Evolutionary conservation across 2,797 vertebrate genomes (phyloP), one percentile per base, ranked within the genome.

Genomic region (Sus cebifrons): DNA sequence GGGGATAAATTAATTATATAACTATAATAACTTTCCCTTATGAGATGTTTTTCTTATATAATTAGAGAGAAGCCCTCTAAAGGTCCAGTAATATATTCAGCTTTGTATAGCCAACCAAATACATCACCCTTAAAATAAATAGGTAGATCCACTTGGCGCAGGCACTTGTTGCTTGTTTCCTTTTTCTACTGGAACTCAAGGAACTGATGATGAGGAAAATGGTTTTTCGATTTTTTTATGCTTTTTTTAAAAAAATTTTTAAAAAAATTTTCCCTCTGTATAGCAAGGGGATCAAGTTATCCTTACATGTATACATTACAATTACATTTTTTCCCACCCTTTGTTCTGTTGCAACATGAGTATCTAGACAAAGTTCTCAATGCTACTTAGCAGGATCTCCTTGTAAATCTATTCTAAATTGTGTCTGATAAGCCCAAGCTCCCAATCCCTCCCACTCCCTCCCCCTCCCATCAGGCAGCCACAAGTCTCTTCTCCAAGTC

Each of bases 181-280:
- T 81, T 96, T 92, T 73, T 15, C 17, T 94, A n/a, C 23, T 79
- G 73, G 32, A 92, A 85, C 54, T 89, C 27, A 71, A 81, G 54
- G 52, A 96, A 62, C 67, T 94, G 62, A 92, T 91, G 49, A 71
- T n/a, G 13, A 89, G 14, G 60, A 86, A 95, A 94, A 79, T 91
- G 17, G 20, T 13, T 88, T 95, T 96, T 91, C 3, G 0, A 18
- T 88, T 94, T 92, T 44, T 44, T 56, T 90, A 85, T 52, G 23
- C n/a, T 95, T 92, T 82, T 36, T 36, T 36, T 36, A n/a, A n/a
- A 32, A 32, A 32, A 32, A 32, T 32, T 32, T 32, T 32, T 32
- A 2, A 32, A 32, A 32, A 32, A 32, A 32, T 36, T 36, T 36
- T 36, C 36, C 36, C 36, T 3, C 36, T 36, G 36, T 36, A 36